phyloP scores from a whole-genome alignment of 2,888 invertebrate genomes.

The Sclerodermus sp. region DNA sequence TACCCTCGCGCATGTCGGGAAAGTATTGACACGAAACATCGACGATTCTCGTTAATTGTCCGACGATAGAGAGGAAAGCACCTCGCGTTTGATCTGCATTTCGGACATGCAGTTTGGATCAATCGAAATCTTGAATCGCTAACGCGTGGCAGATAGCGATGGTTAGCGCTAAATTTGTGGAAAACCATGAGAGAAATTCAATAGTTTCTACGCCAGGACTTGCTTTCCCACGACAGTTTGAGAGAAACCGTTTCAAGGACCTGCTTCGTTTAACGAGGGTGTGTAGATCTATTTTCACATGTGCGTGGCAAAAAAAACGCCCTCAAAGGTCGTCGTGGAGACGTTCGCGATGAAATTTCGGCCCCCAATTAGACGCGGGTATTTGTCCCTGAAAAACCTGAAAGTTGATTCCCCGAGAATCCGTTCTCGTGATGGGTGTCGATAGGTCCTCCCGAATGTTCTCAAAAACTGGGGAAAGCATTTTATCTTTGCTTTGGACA shows the following conservation, averaged over 20 bases:
- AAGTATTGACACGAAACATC: slow-evolving; percentile 30
- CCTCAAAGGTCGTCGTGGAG: slow-evolving; percentile 21
- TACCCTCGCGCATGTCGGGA: slow-evolving; percentile 14
- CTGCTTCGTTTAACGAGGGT: slow-evolving; percentile 38
- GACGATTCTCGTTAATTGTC: not conserved
- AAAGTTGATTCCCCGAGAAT: not conserved
- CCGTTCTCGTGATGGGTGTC: too few relatives aligned
- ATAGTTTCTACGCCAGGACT: slow-evolving; percentile 27
- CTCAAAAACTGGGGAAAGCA: too few relatives aligned
- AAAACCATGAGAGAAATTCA: slow-evolving; percentile 10
- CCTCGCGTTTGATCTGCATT: too few relatives aligned
- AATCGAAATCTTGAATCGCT: too few relatives aligned
- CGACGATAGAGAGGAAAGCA: slow-evolving; percentile 2
- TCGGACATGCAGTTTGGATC: too few relatives aligned
- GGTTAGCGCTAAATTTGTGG: too few relatives aligned
- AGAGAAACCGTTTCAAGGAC: slow-evolving; percentile 38
- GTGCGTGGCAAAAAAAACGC: slow-evolving; percentile 39
- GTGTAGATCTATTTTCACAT: slow-evolving; percentile 38
- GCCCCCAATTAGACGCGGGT: slow-evolving; percentile 10
- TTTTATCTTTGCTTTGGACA: too few relatives aligned
- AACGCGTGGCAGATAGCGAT: too few relatives aligned
- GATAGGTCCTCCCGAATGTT: too few relatives aligned
- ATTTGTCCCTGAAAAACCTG: too few relatives aligned
- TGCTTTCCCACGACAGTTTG: slow-evolving; percentile 46
- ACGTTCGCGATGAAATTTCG: slow-evolving; percentile 13